phyloP scores from a whole-genome alignment of 2,113 vertebrate species.

The Malurus cyaneus region DNA sequence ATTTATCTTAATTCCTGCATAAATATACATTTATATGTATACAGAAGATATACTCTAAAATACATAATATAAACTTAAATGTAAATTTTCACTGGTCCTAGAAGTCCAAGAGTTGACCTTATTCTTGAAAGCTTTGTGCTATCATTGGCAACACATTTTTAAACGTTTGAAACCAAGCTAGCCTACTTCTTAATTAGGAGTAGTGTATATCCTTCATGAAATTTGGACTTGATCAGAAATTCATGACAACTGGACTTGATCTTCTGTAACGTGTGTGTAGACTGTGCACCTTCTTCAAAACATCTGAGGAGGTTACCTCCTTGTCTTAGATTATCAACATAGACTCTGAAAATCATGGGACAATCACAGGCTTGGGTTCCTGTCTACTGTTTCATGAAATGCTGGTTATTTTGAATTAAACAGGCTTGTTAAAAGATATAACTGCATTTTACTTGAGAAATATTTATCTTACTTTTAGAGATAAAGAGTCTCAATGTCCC shows the following conservation, averaged over 20 bases:
- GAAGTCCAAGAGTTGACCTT: not conserved
- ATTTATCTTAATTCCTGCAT: not conserved
- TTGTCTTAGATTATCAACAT: not conserved
- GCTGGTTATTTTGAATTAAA: not conserved
- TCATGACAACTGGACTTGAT: not conserved
- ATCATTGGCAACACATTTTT: not conserved
- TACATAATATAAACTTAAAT: not conserved
- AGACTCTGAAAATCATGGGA: not conserved
- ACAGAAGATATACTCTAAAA: not conserved
- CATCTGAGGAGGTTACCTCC: not conserved
- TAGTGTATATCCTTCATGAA: not conserved
- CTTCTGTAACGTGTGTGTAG: not conserved
- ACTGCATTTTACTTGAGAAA: not conserved
- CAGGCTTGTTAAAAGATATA: not conserved
- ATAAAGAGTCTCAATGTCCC: not conserved
- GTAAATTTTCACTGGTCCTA: not conserved
- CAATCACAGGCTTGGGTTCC: not conserved
- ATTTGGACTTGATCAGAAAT: too few species aligned
- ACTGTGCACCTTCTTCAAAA: not conserved
- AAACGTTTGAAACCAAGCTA: not conserved
- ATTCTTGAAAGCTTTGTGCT: not conserved
- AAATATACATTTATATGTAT: not conserved
- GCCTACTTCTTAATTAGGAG: not conserved
- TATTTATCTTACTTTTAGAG: not conserved
- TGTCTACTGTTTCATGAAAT: not conserved